Evolutionary conservation across 1,140 invertebrate genomes (phyloP), one percentile per base, ranked within the genome.

Genomic region (Halesus radiatus): DNA sequence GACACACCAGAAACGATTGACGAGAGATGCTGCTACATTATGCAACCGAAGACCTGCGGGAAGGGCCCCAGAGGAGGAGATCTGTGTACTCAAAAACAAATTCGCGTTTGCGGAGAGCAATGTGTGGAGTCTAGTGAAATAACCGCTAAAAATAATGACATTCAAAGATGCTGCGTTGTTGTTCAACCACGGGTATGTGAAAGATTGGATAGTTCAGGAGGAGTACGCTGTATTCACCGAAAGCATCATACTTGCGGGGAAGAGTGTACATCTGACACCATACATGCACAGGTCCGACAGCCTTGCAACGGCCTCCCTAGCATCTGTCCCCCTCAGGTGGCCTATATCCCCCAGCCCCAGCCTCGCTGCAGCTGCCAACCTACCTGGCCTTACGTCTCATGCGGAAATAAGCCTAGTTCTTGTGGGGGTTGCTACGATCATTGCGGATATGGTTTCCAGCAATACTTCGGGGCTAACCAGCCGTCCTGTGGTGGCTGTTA

Each of bases 381-480:
- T 4, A 20, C 26, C 20, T 84, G 83, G 83, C 83, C 83, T 16
- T 84, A 81, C 68, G 83, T 84, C 0, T 54, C 62, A 1, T 84
- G 83, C 77, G 83, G 79, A 3, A 16, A 0, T 10, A 68, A 62
- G 60, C 20, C 50, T 13, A 50, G 18, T 4, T 37, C 77, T 3
- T 84, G 83, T 60, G 79, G 53, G 16, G 83, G 83, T 13, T 84
- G 83, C 77, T 84, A 84, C 70, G 83, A 84, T 66, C 83, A 84
- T 54, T 84, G 83, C 45, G 83, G 80, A 1, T 80, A 80, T 72
- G 83, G 83, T 0, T 82, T 76, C 64, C 20, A 79, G 15, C 53
- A 68, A 20, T 81, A 83, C 74, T 52, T 81, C 58, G 78, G 77
- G 13, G 58, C 37, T 32, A 58, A 53, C 52, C 23, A 50, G 52